phyloP scores from a whole-genome alignment of 2,113 vertebrate species.

The Fulica atra region DNA sequence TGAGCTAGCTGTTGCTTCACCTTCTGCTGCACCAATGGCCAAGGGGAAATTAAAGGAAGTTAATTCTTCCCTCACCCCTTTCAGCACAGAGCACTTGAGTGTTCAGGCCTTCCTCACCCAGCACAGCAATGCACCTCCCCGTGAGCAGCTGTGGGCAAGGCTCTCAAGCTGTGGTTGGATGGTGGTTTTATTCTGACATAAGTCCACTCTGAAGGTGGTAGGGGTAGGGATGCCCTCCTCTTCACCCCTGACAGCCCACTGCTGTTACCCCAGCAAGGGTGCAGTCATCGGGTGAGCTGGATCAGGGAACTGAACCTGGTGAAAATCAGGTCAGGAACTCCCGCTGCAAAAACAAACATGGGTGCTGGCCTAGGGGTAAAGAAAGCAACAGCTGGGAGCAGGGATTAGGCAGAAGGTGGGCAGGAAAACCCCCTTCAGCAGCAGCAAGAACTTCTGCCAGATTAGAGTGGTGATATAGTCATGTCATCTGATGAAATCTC shows the following conservation, averaged over 20 bases:
- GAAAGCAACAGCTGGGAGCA: background rate
- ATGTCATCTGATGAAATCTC: background rate
- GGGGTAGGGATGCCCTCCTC: background rate
- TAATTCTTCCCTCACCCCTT: background rate
- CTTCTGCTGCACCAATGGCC: background rate
- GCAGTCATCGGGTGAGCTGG: background rate
- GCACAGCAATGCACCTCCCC: background rate
- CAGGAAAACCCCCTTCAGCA: background rate
- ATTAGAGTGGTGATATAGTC: background rate
- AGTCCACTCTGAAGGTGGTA: background rate
- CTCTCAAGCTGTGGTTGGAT: background rate
- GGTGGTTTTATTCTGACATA: background rate
- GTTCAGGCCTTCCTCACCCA: background rate
- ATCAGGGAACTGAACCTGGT: rapidly evolving
- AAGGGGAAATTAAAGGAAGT: background rate
- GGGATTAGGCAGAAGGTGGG: background rate
- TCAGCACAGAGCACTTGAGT: background rate
- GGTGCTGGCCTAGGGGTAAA: background rate
- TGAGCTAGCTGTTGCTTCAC: background rate
- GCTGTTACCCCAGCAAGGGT: background rate
- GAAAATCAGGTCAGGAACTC: background rate
- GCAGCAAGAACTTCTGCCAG: background rate
- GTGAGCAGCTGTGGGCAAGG: background rate
- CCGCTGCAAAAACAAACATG: background rate
- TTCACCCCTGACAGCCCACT: background rate